These are phyloP conservation scores for Pseudotriccus pelzelni DNA, from an alignment of 2,797 vertebrate genomes.

Conservation along the genomic window DNA sequence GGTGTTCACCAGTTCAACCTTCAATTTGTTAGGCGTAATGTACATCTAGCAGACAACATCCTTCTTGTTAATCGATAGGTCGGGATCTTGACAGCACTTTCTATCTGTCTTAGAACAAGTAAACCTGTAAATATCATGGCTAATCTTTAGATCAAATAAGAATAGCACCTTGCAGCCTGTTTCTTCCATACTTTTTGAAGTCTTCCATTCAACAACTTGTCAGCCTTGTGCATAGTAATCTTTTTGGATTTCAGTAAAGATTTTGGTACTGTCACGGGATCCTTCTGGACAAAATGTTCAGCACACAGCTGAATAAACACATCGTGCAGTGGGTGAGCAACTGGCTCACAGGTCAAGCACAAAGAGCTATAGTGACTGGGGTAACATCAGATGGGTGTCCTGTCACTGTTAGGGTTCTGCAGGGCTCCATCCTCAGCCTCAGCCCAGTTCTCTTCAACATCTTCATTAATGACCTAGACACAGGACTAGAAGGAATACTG, in stretches of 20 bases:
- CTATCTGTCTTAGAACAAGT: not conserved
- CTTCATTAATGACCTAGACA: not conserved
- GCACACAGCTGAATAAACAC: not conserved
- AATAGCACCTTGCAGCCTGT: not conserved
- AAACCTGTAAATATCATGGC: not conserved
- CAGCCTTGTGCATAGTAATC: not conserved
- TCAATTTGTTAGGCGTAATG: not conserved
- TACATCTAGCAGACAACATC: not conserved
- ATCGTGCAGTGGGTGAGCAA: accelerated
- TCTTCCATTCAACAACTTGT: not conserved
- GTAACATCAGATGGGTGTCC: not conserved
- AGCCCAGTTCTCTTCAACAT: not conserved
- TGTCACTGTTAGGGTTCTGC: not conserved
- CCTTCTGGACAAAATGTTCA: not conserved
- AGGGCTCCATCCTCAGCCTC: not conserved
- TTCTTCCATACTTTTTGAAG: not conserved
- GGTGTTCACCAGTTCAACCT: not conserved
- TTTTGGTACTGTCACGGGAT: not conserved
- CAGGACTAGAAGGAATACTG: not conserved
- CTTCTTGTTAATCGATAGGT: not conserved
- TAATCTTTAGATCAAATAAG: not conserved
- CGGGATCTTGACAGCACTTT: not conserved
- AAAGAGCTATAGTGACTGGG: not conserved
- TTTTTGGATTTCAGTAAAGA: not conserved
- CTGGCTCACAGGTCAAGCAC: accelerated